Base-by-base conservation (phyloP, 2,113 vertebrate species). In the Odocoileus hemionus region DNA sequence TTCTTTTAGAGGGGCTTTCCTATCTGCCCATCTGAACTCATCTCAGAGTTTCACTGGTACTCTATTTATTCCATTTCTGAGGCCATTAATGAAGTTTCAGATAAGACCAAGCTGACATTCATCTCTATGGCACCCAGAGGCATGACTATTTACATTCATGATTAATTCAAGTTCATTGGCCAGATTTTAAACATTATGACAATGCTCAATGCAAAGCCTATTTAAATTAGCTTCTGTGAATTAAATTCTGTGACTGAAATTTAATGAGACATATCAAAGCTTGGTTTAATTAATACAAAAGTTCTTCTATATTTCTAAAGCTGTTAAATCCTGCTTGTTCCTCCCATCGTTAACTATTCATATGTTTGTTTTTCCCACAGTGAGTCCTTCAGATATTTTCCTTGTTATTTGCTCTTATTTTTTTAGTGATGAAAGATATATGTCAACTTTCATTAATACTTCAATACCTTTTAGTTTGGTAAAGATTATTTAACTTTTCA, bases 41-140 rank as follows among this genome's bases (percentile, higher is more conserved):
- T 96, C 88, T 98, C 52, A 97, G 94, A 95, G 76, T 96, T 96
- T 96, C 89, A 98, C 97, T 98, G 97, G 83, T 82, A 76, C 36
- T 52, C 80, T 97, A 92, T 98, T 98, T 97, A 95, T 87, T 95
- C 79, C 12, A 0, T 86, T 55, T 97, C 83, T 91, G 45, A 83
- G 83, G 92, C 95, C 86, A 95, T 97, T 97, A 97, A 96, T 88
- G 92, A 98, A 74, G 61, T 87, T 97, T 95, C 74, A 92, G 88
- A 58, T 67, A 57, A 90, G 58, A 95, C 39, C 54, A 97, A 82
- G 11, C 93, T 95, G 83, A 86, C 84, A 97, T 98, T 97, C 96
- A 96, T 95, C 47, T 58, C 95, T 97, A 90, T 91, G 96, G 86
- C 17, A 96, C 70, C 94, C 64, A 55, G 50, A 47, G 58, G 47